Percentiles rank a stretch among this genome's conserved stretches.
Conservation (phyloP, 2,113 vertebrate genomes). For the Drymodes brunneopygia region DNA sequence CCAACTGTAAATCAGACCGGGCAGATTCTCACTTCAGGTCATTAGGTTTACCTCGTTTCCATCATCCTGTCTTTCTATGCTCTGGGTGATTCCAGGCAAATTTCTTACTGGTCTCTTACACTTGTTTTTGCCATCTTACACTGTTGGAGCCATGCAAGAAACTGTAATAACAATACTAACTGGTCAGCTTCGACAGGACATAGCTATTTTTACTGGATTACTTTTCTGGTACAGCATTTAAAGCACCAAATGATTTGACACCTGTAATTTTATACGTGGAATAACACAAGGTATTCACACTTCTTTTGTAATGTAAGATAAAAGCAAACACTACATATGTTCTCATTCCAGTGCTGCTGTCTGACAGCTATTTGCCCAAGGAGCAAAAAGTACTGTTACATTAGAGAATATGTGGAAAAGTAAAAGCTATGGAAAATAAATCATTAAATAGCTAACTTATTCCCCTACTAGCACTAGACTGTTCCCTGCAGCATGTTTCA, state of each 20-base stretch:
- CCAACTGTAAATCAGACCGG: neutral
- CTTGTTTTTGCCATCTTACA: neutral
- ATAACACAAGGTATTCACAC: constrained; percentile 38
- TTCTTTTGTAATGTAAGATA: constrained; percentile 48
- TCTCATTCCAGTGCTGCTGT: constrained; percentile 40
- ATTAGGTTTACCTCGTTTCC: neutral
- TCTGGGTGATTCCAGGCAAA: neutral
- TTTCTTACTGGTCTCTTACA: neutral
- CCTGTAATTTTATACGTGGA: constrained; percentile 56
- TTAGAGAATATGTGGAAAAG: constrained; percentile 43
- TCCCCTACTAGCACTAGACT: constrained; percentile 2
- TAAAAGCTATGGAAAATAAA: constrained; percentile 51
- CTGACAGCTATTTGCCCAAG: constrained; percentile 28
- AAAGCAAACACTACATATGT: constrained; percentile 38
- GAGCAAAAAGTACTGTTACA: constrained; percentile 20
- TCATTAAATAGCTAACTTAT: neutral
- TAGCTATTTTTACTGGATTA: constrained; percentile 43
- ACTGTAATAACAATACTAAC: neutral
- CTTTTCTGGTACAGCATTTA: constrained; percentile 27
- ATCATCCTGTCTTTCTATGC: neutral
- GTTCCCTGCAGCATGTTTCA: constrained; percentile 12
- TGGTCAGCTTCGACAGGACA: neutral
- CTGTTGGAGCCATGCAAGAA: neutral
- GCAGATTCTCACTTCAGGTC: neutral
- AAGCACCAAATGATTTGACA: constrained; percentile 28